phyloP scores from a whole-genome alignment of 2,888 invertebrate genomes.

The Hemithea aestivaria region DNA sequence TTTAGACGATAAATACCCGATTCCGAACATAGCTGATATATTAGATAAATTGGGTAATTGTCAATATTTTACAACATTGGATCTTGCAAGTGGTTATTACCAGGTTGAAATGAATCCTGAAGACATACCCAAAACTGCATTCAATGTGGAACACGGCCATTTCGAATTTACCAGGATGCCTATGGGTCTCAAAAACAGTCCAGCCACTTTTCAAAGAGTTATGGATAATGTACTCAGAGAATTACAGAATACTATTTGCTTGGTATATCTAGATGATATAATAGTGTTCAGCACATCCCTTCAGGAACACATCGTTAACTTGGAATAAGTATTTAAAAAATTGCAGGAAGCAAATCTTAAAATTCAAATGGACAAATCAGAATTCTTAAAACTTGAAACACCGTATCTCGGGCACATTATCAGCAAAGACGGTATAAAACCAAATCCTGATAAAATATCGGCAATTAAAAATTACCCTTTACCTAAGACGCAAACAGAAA shows the following conservation, averaged over 20 bases:
- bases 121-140: conserved; percentile 25
- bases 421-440: conserved; percentile 29
- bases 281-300: no score
- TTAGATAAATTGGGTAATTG: neutral
- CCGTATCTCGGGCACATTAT: conserved; percentile 30
- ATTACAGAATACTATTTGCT: conserved; percentile 11
- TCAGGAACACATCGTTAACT: no score
- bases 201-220: conserved; percentile 23
- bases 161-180: conserved; percentile 23
- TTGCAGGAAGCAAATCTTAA: conserved; percentile 29
- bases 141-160: conserved; percentile 31
- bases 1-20: conserved; percentile 8
- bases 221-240: conserved; percentile 33
- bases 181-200: conserved; percentile 1
- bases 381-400: conserved; percentile 28
- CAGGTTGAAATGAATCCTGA: conserved; percentile 3
- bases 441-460: conserved; percentile 29
- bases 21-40: conserved; percentile 2
- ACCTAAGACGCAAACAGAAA: conserved; percentile 30
- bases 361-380: conserved; percentile 32
- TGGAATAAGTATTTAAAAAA: conserved; percentile 27
- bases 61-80: conserved; percentile 5
- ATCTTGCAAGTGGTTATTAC: conserved; percentile 9
- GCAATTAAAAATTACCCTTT: conserved; percentile 30
- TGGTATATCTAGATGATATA: no score